phyloP scores from a whole-genome alignment of 2,888 invertebrate species.

The Pheosia tremula region DNA sequence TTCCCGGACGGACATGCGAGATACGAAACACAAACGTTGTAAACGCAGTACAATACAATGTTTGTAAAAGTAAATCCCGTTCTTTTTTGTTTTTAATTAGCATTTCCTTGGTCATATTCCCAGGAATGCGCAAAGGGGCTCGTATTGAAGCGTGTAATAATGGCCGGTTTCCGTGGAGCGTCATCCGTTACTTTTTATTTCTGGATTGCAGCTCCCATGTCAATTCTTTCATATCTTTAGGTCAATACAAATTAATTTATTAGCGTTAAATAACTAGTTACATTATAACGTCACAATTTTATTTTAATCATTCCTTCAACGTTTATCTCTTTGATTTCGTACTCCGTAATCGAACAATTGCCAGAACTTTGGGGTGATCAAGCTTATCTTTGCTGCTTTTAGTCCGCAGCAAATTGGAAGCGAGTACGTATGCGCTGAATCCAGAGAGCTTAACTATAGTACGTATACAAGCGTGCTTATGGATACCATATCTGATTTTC shows the following conservation, averaged over 20 bases:
- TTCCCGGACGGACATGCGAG: conserved; percentile 48
- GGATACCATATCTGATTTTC: no score
- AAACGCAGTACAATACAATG: neutral
- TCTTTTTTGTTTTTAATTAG: neutral
- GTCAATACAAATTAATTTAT: no score
- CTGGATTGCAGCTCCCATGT: no score
- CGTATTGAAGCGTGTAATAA: conserved; percentile 4
- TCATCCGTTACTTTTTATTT: neutral
- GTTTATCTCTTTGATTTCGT: neutral
- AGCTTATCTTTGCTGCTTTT: no score
- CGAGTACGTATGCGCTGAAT: no score
- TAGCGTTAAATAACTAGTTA: no score
- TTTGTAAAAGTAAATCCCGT: conserved; percentile 2
- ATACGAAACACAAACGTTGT: conserved; percentile 35
- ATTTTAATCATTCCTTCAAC: neutral
- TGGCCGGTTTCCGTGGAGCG: neutral
- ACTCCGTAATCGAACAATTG: neutral
- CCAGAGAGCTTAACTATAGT: no score
- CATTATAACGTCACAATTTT: neutral
- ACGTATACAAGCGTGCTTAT: no score
- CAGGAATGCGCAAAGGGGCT: neutral
- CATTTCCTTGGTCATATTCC: neutral
- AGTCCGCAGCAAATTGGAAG: no score
- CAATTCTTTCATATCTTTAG: no score
- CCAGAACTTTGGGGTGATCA: no score